These are phyloP conservation scores for Carettochelys insculpta DNA, from an alignment of 2,113 vertebrate species.

Conservation along the genomic window DNA sequence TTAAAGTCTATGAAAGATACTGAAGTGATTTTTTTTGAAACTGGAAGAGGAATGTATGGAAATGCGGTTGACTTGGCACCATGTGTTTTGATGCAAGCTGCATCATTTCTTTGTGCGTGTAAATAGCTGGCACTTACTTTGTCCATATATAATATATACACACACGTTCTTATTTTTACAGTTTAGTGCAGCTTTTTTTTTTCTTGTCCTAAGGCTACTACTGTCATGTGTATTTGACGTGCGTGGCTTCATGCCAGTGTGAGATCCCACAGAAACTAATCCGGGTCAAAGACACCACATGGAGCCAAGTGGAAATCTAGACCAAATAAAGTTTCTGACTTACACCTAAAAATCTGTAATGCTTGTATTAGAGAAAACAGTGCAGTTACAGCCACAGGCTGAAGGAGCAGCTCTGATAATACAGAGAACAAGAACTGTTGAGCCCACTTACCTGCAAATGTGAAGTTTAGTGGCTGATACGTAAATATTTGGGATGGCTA, in stretches of 20 bases:
- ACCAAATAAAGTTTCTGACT: not conserved
- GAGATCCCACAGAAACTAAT: not conserved
- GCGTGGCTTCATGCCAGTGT: not conserved
- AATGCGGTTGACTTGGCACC: not conserved
- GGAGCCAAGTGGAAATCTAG: too few species aligned
- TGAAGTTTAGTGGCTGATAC: not conserved
- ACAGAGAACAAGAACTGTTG: rapidly evolving
- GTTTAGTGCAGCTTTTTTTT: not conserved
- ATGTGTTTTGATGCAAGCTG: not conserved
- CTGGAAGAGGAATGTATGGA: not conserved
- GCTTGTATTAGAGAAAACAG: not conserved
- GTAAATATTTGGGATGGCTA: not conserved
- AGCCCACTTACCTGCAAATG: rapidly evolving
- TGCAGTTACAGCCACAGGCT: not conserved
- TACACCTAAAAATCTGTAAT: not conserved
- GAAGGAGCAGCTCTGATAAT: not conserved
- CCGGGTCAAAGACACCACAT: too few species aligned
- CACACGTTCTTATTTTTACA: not conserved
- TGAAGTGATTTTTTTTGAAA: not conserved
- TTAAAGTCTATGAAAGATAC: not conserved
- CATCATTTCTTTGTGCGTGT: not conserved
- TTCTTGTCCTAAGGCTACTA: too few species aligned
- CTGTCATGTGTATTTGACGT: not conserved
- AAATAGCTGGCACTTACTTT: not conserved
- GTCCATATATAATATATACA: not conserved